Base-by-base conservation (phyloP, 2,888 invertebrate species). In the Ctena decussata region DNA sequence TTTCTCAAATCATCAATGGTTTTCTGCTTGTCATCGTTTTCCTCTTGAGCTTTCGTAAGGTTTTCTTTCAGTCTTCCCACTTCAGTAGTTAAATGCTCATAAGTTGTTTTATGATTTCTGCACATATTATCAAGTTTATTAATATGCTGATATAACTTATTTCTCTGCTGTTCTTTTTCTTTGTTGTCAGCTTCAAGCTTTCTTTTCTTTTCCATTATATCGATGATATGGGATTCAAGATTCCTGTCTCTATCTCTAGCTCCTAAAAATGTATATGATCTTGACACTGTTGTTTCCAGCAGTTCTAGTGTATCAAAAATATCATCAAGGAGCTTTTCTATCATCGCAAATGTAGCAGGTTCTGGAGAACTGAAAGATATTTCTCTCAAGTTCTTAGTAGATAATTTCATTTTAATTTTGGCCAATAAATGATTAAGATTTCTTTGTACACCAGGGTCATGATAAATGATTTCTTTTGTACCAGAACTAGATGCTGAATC, bases 51-150 rank as follows among this genome's bases (percentile, higher is more conserved):
- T 24, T 65, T 84, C 53, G 82, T 76, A 11, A 85, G 75, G 46
- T 86, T 82, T 65, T 85, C 88, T 80, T 84, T 87, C 37, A 88
- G 49, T 35, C 85, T 84, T 41, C 82, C 79, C 8, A 82, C 72
- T 60, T 88, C 88, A 44, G 79, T 85, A 65, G 76, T 88, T 2
- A 86, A 57, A 24, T 88, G 88, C 21, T 79, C 80, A 12, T 83
- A 65, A 71, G 84, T 84, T 79, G 88, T 88, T 24, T 83, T 74
- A 75, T 90, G 88, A 73, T 88, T 88, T 15, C 88, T 76, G 60
- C 88, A 88, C 70, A 85, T 79, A 71, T 88, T 88, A 39, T 88
- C 88, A 30, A 88, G 84, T 72, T 88, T 88, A 76, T 84, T 88
- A 44, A 86, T 86, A 57, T 88, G 84, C 44, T 88, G 85, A 44